These are phyloP conservation scores for Xiphophorus birchmanni DNA, from an alignment of 2,797 vertebrate species.

Conservation along the genomic window DNA sequence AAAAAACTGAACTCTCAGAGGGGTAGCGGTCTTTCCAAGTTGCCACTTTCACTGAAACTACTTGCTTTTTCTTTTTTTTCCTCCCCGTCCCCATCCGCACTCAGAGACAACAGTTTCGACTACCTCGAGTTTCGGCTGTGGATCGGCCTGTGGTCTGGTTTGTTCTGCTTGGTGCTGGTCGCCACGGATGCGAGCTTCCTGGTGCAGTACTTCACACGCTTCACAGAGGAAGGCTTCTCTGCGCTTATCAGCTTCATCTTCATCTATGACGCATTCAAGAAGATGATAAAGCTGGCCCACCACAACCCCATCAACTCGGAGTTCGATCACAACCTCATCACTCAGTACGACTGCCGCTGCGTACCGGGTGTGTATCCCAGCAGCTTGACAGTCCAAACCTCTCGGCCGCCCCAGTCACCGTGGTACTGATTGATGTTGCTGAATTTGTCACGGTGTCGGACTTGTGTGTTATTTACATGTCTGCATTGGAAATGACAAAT, in stretches of 20 bases:
- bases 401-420: not conserved
- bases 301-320: conserved; percentile 89
- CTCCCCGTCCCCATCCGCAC: not conserved
- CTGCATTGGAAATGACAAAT: conserved; percentile 49
- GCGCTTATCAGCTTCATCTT: conserved; percentile 99
- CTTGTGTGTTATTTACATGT: conserved; percentile 13
- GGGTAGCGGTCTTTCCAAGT: no score
- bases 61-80: not conserved
- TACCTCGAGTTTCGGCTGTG: conserved; percentile 97
- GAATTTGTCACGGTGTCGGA: conserved; percentile 7
- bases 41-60: not conserved
- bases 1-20: not conserved
- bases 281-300: conserved; percentile 94
- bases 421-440: conserved; percentile 13
- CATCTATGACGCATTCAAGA: conserved; percentile 98
- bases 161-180: conserved; percentile 91
- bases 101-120: conserved; percentile 92
- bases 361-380: conserved; percentile 78
- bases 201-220: conserved; percentile 97
- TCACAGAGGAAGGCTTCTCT: conserved; percentile 97
- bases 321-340: conserved; percentile 84
- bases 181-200: conserved; percentile 97
- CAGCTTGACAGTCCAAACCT: not conserved
- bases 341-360: conserved; percentile 88
- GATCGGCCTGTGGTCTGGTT: conserved; percentile 95